phyloP scores from a whole-genome alignment of 37 sponge, comb jelly and placozoan genomes.

The Cladorhizidae sp. region DNA sequence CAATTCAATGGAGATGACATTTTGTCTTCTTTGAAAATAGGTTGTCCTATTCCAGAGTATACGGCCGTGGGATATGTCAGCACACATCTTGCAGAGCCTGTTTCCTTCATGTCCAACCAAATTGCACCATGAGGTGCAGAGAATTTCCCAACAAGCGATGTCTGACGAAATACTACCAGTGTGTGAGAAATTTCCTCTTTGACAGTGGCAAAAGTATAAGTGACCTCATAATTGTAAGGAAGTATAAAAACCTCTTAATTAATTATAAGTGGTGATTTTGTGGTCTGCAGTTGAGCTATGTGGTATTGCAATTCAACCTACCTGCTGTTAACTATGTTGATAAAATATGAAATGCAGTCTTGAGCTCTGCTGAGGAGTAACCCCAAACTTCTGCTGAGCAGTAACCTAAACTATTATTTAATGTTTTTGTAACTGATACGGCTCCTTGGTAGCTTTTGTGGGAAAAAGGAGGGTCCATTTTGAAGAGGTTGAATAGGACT shows the following conservation, averaged over 20 bases:
- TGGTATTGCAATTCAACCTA: too few relatives aligned
- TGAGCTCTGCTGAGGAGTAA: too few relatives aligned
- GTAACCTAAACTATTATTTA: too few relatives aligned
- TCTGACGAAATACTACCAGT: constrained; percentile 28
- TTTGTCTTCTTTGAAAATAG: background rate
- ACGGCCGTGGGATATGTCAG: constrained; percentile 31
- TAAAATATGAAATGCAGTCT: too few relatives aligned
- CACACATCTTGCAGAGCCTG: constrained; percentile 62
- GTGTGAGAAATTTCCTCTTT: constrained; percentile 28
- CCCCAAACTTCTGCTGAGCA: background rate
- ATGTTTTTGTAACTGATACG: too few relatives aligned
- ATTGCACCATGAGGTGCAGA: constrained; percentile 21
- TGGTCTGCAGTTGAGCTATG: too few relatives aligned
- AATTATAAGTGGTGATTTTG: too few relatives aligned
- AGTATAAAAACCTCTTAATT: too few relatives aligned
- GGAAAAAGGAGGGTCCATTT: background rate
- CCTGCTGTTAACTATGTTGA: too few relatives aligned
- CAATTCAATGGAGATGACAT: background rate
- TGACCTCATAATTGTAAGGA: constrained; percentile 7
- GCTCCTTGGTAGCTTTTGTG: background rate
- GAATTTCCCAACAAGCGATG: constrained; percentile 44
- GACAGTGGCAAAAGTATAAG: background rate
- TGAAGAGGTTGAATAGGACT: background rate
- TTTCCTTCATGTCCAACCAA: constrained; percentile 23
- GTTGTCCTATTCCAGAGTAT: background rate